Percentiles rank a stretch among this genome's conserved stretches.
phyloP scores from a whole-genome alignment of 2,797 vertebrate species.

The Sebastes reedi region DNA sequence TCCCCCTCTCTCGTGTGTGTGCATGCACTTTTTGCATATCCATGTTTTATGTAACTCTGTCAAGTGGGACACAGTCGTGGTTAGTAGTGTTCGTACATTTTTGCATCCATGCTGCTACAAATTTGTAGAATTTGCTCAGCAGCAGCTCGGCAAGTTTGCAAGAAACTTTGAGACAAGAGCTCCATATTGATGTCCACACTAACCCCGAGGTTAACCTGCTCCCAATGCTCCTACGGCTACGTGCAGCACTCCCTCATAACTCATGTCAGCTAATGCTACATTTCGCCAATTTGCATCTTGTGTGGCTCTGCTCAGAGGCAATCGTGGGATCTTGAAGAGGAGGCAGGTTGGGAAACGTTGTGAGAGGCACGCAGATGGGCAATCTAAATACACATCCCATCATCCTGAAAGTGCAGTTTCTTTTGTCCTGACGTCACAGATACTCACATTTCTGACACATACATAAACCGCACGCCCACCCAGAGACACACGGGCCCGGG shows the following conservation, averaged over 20 bases:
- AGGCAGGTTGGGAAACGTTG: background rate
- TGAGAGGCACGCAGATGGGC: background rate
- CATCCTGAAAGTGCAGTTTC: conserved; percentile 24
- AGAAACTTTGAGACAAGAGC: background rate
- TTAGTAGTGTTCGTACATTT: background rate
- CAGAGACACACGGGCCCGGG: conserved; percentile 54
- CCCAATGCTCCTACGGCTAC: background rate
- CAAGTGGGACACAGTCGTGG: background rate
- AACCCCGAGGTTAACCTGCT: background rate
- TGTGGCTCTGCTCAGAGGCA: background rate
- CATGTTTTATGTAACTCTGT: conserved; percentile 18
- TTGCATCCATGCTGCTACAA: background rate
- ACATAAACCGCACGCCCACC: conserved; percentile 64
- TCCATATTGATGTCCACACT: background rate
- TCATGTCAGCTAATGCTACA: conserved; percentile 14
- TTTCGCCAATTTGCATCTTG: background rate
- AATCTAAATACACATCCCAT: background rate
- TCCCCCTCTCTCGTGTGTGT: background rate
- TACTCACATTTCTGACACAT: conserved; percentile 61
- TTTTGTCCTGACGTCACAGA: conserved; percentile 49
- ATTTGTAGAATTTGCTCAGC: background rate
- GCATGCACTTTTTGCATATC: background rate
- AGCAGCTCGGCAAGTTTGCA: conserved; percentile 4
- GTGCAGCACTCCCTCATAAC: background rate
- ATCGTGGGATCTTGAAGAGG: background rate